Conservation (phyloP, 2,888 invertebrate genomes). For the Spialia ferax region DNA sequence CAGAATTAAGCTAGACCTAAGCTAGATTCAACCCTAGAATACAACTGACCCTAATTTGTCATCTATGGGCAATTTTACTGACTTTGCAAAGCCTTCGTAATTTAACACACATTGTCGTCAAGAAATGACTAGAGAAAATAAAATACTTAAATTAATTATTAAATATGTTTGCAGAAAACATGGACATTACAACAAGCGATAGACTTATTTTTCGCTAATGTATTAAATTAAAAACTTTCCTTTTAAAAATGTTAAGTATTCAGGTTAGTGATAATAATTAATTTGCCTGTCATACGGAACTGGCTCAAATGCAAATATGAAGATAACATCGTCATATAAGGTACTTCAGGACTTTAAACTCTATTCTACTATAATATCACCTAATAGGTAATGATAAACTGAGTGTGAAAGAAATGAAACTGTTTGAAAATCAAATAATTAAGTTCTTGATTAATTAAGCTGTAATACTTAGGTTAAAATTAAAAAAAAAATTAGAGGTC, state of each 20-base stretch:
- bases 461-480: too few species aligned
- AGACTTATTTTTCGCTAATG: not conserved
- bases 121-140: too few species aligned
- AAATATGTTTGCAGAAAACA: too few species aligned
- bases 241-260: not conserved
- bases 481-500: too few species aligned
- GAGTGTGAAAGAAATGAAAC: too few species aligned
- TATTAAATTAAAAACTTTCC: not conserved
- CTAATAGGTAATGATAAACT: too few species aligned
- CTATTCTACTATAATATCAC: too few species aligned
- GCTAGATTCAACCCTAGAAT: slow-evolving; percentile 20
- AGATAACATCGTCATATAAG: not conserved
- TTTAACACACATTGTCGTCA: not conserved
- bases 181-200: not conserved
- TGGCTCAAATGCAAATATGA: not conserved
- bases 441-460: too few species aligned
- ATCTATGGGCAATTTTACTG: slow-evolving; percentile 10
- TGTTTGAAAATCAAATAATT: too few species aligned
- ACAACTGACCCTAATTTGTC: slow-evolving; percentile 26
- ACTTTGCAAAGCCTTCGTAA: not conserved
- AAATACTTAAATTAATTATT: too few species aligned
- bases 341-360: too few species aligned
- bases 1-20: slow-evolving; percentile 30
- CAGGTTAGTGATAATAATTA: not conserved
- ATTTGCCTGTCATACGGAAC: slow-evolving; percentile 1